These are phyloP conservation scores for Aleiodes alternator DNA, from an alignment of 2,888 invertebrate genomes.

Conservation along the genomic window DNA sequence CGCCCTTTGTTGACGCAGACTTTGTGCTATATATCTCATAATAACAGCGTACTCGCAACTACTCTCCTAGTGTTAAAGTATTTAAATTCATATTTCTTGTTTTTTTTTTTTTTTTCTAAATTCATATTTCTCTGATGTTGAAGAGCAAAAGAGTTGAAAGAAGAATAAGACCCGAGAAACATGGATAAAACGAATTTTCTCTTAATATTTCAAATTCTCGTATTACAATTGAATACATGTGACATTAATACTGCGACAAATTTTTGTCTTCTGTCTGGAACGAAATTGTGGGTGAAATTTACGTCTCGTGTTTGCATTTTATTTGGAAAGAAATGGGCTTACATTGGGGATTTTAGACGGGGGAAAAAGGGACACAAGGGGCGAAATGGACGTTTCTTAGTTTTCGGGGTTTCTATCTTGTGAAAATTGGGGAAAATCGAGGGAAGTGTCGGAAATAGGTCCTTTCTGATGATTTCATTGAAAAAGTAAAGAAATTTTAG, in stretches of 20 bases:
- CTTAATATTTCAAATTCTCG: background rate
- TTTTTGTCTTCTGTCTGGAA: background rate
- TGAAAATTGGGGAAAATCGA: too few relatives aligned
- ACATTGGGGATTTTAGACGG: too few relatives aligned
- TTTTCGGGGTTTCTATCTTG: too few relatives aligned
- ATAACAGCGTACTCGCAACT: background rate
- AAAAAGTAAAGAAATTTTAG: too few relatives aligned
- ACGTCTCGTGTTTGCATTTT: too few relatives aligned
- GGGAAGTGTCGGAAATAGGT: too few relatives aligned
- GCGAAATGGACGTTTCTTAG: too few relatives aligned
- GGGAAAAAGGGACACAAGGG: too few relatives aligned
- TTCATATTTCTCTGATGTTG: constrained; percentile 5
- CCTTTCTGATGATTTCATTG: too few relatives aligned
- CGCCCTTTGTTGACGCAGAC: constrained; percentile 30
- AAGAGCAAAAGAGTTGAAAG: background rate
- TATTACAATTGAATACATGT: constrained; percentile 4
- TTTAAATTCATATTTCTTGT: constrained; percentile 6
- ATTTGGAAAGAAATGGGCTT: too few relatives aligned
- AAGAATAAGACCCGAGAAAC: background rate
- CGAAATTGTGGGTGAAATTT: background rate
- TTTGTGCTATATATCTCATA: background rate
- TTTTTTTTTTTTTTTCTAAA: too few relatives aligned
- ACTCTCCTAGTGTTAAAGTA: background rate
- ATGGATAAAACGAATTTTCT: background rate
- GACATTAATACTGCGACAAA: too few relatives aligned